phyloP scores from a whole-genome alignment of 2,113 vertebrate species.

The Miniopterus natalensis region DNA sequence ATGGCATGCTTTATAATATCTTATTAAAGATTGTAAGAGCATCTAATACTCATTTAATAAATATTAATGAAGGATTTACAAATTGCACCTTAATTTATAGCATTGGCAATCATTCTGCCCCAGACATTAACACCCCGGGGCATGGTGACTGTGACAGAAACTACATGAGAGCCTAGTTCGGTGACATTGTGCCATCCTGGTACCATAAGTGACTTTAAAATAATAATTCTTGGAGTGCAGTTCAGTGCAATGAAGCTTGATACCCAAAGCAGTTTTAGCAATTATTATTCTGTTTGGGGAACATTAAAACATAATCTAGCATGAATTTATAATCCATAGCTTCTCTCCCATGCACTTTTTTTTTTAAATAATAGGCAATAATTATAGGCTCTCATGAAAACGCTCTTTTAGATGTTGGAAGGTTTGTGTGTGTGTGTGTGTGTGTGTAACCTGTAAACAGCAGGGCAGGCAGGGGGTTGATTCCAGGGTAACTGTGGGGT shows the following conservation, averaged over 20 bases:
- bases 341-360: conserved; percentile 73
- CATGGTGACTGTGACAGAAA: rapidly evolving
- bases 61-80: conserved; percentile 73
- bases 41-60: conserved; percentile 85
- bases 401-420: background rate
- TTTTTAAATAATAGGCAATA: conserved; percentile 70
- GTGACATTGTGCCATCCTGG: conserved; percentile 61
- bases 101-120: rapidly evolving
- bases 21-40: conserved; percentile 84
- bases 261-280: conserved; percentile 83
- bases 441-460: background rate
- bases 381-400: conserved; percentile 64
- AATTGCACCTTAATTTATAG: conserved; percentile 54
- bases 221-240: conserved; percentile 81
- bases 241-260: conserved; percentile 80
- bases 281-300: conserved; percentile 84
- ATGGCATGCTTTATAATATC: conserved; percentile 86
- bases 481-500: rapidly evolving
- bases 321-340: conserved; percentile 84
- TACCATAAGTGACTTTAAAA: conserved; percentile 77
- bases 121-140: background rate
- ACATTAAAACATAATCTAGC: conserved; percentile 84
- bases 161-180: background rate
- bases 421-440: background rate
- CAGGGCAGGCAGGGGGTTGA: no score